Conservation (phyloP, 2,113 vertebrate species). For the Corythaixoides concolor region DNA sequence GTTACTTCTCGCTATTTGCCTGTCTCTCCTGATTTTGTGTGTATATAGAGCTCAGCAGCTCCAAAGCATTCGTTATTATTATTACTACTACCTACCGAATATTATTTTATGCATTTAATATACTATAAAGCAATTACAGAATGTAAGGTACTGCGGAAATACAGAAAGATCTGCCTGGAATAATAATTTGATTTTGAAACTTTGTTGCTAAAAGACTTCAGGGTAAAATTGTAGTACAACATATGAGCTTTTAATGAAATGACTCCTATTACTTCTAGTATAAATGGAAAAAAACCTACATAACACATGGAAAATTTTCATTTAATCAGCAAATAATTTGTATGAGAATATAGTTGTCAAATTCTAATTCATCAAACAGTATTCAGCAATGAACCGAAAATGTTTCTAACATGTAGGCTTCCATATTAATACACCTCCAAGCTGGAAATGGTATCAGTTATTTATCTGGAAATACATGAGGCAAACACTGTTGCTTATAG, state of each 20-base stretch:
- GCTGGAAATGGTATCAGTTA: accelerated
- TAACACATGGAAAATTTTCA: background rate
- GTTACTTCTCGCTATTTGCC: background rate
- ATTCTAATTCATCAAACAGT: background rate
- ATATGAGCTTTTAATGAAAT: constrained; percentile 54
- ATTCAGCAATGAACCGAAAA: background rate
- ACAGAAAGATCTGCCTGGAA: constrained; percentile 31
- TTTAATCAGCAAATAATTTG: constrained; percentile 51
- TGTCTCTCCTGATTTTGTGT: background rate
- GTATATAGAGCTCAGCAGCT: background rate
- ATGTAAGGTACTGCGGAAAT: constrained; percentile 21
- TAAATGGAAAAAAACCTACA: background rate
- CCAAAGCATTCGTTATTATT: background rate
- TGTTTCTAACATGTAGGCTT: background rate
- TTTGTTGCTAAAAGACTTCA: constrained; percentile 56
- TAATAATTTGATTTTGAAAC: constrained; percentile 48
- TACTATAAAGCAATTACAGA: constrained; percentile 45
- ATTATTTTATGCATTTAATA: constrained; percentile 41
- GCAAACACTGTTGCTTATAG: background rate
- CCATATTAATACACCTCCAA: background rate
- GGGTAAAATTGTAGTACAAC: constrained; percentile 22
- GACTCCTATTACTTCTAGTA: background rate
- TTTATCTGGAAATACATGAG: background rate
- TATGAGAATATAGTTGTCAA: background rate
- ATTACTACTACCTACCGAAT: background rate